Base-by-base conservation (phyloP, 2,113 vertebrate species). In the Mus pahari region DNA sequence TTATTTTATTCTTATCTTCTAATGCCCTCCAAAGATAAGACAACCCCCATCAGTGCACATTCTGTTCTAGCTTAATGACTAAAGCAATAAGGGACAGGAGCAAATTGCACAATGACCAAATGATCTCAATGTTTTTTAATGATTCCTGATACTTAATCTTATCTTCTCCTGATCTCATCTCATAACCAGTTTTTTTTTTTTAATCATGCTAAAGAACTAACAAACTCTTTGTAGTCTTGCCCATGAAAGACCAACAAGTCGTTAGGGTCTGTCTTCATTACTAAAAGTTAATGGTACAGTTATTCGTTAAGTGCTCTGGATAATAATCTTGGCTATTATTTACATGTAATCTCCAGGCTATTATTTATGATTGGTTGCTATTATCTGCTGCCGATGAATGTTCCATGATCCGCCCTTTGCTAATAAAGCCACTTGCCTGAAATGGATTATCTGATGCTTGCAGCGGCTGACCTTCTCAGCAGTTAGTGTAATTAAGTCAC, bases 331-430 rank as follows among this genome's bases (percentile, higher is more conserved):
- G 64, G 87, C 95, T 87, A 53, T 82, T 96, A 97, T 86, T 97
- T 94, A 94, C 36, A 95, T 70, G 93, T 89, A 93, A 95, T 93
- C 88, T 96, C 70, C 17, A 86, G 97, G 81, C 86, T 95, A 88
- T 95, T 97, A 93, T 92, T 95, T 95, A 96, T 95, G 94, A 97
- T 93, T 94, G 53, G 94, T 58, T 95, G 95, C 97, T 97, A 84
- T 81, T 97, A 98, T 97, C 96, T 96, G 89, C 66, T 93, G 73
- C 33, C 96, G 95, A 95, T 95, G 91, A 94, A 92, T 68, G 82
- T 55, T 89, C 96, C 64, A 83, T 97, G 91, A 97, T 97, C 95
- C 48, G 83, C 78, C 75, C 96, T 97, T 96, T 95, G 93, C 96
- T 96, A 97, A 94, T 79, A 96, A 94, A 83, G 64, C 78, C 68